Conservation (phyloP, 2,113 vertebrate genomes). For the Forbesichthys agassizii region DNA sequence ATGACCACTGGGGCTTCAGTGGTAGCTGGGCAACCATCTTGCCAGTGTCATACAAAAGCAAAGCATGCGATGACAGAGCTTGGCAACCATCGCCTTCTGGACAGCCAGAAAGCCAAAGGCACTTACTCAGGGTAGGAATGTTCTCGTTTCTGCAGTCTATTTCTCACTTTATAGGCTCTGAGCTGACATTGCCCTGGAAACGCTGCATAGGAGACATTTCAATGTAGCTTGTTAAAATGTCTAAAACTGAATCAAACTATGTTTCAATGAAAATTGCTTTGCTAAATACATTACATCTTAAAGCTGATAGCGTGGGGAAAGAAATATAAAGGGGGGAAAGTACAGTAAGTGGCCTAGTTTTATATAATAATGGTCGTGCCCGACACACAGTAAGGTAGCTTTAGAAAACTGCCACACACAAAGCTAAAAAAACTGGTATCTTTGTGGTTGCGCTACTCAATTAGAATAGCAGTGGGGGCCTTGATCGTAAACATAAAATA, state of each 20-base stretch:
- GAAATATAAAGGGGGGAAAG: slow-evolving; percentile 18
- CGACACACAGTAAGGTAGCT: slow-evolving; percentile 14
- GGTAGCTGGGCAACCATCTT: slow-evolving; percentile 43
- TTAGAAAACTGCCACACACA: slow-evolving; percentile 5
- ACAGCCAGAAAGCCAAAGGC: not conserved
- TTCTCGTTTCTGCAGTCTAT: not conserved
- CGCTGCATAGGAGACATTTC: no score
- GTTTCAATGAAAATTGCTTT: slow-evolving; percentile 21
- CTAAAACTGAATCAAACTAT: slow-evolving; percentile 15
- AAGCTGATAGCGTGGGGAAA: slow-evolving; percentile 1
- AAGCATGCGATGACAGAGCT: slow-evolving; percentile 5
- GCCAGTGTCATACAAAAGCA: slow-evolving; percentile 10
- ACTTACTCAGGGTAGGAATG: slow-evolving; percentile 4
- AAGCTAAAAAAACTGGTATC: slow-evolving; percentile 38
- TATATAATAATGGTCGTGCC: slow-evolving; percentile 42
- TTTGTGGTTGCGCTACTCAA: slow-evolving; percentile 5
- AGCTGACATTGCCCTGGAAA: no score
- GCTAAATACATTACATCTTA: no score
- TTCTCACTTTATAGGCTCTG: slow-evolving; percentile 11
- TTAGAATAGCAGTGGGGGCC: slow-evolving; percentile 40
- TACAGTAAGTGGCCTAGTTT: slow-evolving; percentile 10
- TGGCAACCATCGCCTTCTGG: not conserved
- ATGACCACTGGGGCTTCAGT: slow-evolving; percentile 28
- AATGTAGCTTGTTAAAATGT: not conserved
- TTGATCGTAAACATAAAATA: slow-evolving; percentile 24